A percentile compares a stretch with the other conserved stretches of the same genome.
These are phyloP conservation scores for Spatula clypeata DNA, from an alignment of 2,797 vertebrate species.

Conservation along the genomic window DNA sequence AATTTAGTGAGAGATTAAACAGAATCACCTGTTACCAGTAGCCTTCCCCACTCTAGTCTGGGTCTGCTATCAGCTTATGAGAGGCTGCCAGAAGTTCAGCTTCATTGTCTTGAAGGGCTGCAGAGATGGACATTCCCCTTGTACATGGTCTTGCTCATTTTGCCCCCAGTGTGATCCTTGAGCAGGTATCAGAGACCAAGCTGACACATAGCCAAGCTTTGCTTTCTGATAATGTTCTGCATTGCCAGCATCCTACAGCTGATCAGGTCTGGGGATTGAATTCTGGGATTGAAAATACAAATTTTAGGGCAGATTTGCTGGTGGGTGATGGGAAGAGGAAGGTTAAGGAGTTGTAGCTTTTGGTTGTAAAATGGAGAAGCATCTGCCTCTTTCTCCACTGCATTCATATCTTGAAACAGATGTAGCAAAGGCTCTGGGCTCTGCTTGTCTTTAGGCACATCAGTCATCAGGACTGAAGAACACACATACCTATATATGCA, in stretches of 20 bases:
- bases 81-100: background rate
- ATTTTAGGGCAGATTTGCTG: background rate
- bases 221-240: background rate
- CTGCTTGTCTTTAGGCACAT: background rate
- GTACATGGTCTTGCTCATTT: fast-evolving
- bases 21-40: background rate
- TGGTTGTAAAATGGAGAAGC: fast-evolving
- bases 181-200: background rate
- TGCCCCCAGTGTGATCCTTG: fast-evolving
- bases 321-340: background rate
- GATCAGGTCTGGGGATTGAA: background rate
- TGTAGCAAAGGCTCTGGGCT: background rate
- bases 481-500: fast-evolving
- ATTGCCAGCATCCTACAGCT: background rate
- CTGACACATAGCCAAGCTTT: background rate
- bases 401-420: background rate
- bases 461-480: background rate
- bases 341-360: background rate
- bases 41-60: background rate
- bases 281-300: background rate
- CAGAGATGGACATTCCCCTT: background rate
- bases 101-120: background rate
- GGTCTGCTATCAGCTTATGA: background rate
- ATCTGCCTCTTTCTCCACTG: background rate
- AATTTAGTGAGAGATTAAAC: background rate